Percentiles rank a stretch among this genome's conserved stretches.
These are phyloP conservation scores for Pterobdella sp. DNA, from an alignment of 2,888 invertebrate genomes.

Conservation along the genomic window DNA sequence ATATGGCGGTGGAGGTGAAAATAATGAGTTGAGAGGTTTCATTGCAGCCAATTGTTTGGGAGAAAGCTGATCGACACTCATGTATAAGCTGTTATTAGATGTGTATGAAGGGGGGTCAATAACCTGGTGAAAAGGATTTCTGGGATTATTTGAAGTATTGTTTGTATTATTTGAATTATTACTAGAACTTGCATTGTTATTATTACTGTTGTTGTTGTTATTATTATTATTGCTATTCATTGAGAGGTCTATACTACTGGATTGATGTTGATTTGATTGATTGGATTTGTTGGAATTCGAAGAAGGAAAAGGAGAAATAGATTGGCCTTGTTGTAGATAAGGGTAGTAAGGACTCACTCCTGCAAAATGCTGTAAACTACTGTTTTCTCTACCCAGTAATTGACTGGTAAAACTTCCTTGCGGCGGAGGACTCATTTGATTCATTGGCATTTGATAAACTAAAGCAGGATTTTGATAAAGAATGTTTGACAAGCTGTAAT, in stretches of 20 bases:
- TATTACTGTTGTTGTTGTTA: constrained; percentile 17
- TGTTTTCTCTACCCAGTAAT: constrained; percentile 14
- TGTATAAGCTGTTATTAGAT: constrained; percentile 14
- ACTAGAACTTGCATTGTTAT: constrained; percentile 10
- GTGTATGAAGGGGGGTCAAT: constrained; percentile 16
- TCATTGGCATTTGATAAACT: constrained; percentile 23
- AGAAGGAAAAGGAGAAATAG: constrained; percentile 10
- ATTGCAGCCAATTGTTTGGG: constrained; percentile 11
- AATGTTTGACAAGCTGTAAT: constrained; percentile 26
- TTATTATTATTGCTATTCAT: constrained; percentile 15
- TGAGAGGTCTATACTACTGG: constrained; percentile 11
- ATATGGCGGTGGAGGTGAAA: constrained; percentile 22
- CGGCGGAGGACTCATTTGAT: constrained; percentile 23
- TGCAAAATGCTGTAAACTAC: constrained; percentile 21
- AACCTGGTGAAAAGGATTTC: constrained; percentile 7
- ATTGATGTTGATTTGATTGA: constrained; percentile 6
- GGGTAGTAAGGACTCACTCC: constrained; percentile 20
- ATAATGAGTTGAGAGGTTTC: constrained; percentile 18
- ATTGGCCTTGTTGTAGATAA: constrained; percentile 19
- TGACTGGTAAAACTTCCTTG: constrained; percentile 19
- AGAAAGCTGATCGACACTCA: constrained; percentile 4
- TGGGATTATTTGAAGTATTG: constrained; percentile 4
- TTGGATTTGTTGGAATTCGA: constrained; percentile 20
- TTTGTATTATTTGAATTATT: not conserved
- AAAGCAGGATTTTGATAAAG: constrained; percentile 24